Evolutionary conservation across 1,140 invertebrate genomes (phyloP).

Genomic region (Kradibia gibbosae): DNA sequence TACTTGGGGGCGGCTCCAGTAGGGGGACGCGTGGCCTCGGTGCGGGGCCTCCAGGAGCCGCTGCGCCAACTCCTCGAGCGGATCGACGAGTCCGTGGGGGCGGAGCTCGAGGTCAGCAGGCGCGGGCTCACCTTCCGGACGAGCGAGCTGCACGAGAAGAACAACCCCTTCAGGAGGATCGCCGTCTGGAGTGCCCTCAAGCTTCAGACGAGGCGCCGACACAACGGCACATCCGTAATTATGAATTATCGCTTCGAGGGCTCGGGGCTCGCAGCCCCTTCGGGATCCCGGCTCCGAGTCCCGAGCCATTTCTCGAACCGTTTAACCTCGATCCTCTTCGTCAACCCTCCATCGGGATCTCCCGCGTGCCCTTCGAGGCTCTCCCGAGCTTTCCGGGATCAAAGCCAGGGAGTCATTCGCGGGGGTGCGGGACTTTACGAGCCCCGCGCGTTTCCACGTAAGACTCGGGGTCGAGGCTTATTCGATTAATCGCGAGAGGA

Average conservation of each 20-base stretch:
- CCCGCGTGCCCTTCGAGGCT: no score
- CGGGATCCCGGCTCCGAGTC: no score
- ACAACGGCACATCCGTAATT: neutral
- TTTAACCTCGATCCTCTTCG: no score
- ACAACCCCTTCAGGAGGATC: constrained; percentile 86
- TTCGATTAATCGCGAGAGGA: no score
- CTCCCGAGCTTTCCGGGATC: no score
- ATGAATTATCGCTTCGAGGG: neutral
- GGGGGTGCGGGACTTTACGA: no score
- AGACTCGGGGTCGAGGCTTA: no score
- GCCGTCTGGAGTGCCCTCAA: constrained; percentile 85
- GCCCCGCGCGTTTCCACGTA: no score
- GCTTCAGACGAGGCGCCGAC: constrained; percentile 46
- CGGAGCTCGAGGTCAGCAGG: constrained; percentile 68
- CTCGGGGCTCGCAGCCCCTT: no score
- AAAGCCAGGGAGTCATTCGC: no score
- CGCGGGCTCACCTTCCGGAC: constrained; percentile 67
- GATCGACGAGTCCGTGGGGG: constrained; percentile 59
- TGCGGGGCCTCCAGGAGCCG: constrained; percentile 86
- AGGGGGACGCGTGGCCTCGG: constrained; percentile 83
- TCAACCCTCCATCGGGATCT: no score
- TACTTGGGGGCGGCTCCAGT: constrained; percentile 87
- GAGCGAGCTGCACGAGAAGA: constrained; percentile 64
- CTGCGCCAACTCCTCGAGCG: constrained; percentile 78
- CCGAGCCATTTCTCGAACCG: no score